Evolutionary conservation across 2,888 invertebrate genomes (phyloP), one percentile per base, ranked within the genome.

Genomic region (Neoaliturus tenellus): DNA sequence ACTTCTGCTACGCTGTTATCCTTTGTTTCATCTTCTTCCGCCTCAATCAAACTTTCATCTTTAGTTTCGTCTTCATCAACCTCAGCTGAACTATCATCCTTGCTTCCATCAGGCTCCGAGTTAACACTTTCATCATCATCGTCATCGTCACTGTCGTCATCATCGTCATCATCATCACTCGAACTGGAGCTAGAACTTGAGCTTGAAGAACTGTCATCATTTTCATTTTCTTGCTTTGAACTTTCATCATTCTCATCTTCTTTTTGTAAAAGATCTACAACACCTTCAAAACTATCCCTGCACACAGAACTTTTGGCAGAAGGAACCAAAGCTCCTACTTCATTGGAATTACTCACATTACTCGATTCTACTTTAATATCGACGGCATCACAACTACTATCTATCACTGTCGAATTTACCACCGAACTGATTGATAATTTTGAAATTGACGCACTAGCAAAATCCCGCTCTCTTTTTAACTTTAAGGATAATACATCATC

Each of bases 221-320:
- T 62, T 5, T 62, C 62, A 62, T 51, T 51, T 5, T 62, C 31
- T 62, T 25, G 62, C 31, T 62, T 62, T 5, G 62, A 62, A 62
- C 62, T 62, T 62, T 62, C 62, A 62, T 28, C 17, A 31, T 55
- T 55, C 1, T 28, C 17, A 31, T 75, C 39, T 14, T 75, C 48
- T 39, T 71, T 39, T 39, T 39, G 20, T 12, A 71, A 71, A 35
- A 71, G 35, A 39, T 75, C 48, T 28, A 39, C 75, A 41, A 44
- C 69, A 20, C 69, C 75, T 75, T 75, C 48, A 44, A 75, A 75
- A 44, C 28, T 75, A 48, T 44, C 75, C 28, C 44, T 75, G 25
- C 44, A 3, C 14, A 28, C 75, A 28, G 44, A 44, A 2, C n/a
- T 75, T 25, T 75, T 20, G 48, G 23, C 20, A 5, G 75, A 39